phyloP scores from a whole-genome alignment of 2,888 invertebrate genomes.

The Melinaea marsaeus region DNA sequence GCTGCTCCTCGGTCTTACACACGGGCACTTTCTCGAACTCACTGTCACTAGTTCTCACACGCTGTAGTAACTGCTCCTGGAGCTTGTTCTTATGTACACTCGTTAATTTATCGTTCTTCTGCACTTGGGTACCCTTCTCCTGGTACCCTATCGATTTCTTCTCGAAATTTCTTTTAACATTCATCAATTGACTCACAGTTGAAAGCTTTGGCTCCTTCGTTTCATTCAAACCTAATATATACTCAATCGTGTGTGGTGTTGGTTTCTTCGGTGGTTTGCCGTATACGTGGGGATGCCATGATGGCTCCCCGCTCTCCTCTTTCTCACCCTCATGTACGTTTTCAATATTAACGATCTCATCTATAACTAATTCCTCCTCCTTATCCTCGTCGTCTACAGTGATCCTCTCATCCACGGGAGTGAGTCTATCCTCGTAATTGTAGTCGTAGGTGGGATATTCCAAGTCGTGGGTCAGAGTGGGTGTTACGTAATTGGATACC shows the following conservation, averaged over 20 bases:
- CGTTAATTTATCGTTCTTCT: constrained; percentile 56
- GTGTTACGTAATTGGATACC: constrained; percentile 53
- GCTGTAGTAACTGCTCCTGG: constrained; percentile 67
- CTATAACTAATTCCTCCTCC: constrained; percentile 51
- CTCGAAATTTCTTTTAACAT: constrained; percentile 59
- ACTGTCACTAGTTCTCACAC: constrained; percentile 63
- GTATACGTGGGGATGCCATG: constrained; percentile 95
- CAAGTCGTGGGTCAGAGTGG: constrained; percentile 46
- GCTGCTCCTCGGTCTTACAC: constrained; percentile 71
- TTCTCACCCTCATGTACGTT: constrained; percentile 37
- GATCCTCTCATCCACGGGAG: constrained; percentile 55
- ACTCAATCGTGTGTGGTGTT: constrained; percentile 92
- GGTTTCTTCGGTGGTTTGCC: constrained; percentile 88
- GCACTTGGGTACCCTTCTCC: constrained; percentile 64
- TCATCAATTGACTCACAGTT: constrained; percentile 57
- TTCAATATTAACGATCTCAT: constrained; percentile 36
- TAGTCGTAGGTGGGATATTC: constrained; percentile 35
- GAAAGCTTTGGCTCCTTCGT: constrained; percentile 35
- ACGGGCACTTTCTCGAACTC: constrained; percentile 51
- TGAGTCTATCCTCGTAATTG: constrained; percentile 43
- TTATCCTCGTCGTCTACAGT: constrained; percentile 57
- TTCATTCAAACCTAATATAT: constrained; percentile 84
- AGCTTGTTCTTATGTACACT: constrained; percentile 64
- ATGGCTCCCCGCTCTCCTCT: constrained; percentile 50
- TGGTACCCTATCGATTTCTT: constrained; percentile 41